Conservation (phyloP, 2,113 vertebrate species). For the Motacilla tschutschensis region DNA sequence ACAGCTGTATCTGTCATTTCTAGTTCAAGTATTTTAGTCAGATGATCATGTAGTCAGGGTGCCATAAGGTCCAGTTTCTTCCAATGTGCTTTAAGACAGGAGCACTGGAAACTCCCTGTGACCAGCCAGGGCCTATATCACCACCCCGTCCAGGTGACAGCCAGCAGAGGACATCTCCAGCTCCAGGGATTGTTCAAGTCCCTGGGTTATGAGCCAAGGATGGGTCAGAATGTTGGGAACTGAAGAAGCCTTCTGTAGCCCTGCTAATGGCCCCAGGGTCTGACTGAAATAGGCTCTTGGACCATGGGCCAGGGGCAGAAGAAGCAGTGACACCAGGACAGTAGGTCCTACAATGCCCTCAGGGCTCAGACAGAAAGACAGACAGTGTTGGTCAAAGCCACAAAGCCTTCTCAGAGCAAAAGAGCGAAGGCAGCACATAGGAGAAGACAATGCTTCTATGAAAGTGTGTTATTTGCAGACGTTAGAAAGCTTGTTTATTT, state of each 20-base stretch:
- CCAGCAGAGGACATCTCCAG: neutral
- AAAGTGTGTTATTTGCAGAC: neutral
- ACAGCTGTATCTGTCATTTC: neutral
- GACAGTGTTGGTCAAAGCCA: neutral
- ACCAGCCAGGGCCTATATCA: neutral
- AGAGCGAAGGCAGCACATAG: neutral
- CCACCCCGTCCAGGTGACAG: accelerated
- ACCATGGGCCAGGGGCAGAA: accelerated
- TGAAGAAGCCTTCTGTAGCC: neutral
- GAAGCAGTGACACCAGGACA: neutral
- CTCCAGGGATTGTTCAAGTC: accelerated
- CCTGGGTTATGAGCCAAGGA: neutral
- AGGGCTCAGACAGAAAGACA: accelerated
- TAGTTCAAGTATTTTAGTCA: neutral
- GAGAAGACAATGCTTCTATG: neutral
- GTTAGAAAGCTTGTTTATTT: neutral
- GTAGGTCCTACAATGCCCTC: accelerated
- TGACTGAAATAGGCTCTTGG: neutral
- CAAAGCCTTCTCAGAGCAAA: neutral
- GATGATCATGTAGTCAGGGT: neutral
- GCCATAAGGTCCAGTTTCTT: neutral
- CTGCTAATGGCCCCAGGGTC: too few species aligned
- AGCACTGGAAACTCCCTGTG: accelerated
- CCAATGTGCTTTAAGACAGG: accelerated
- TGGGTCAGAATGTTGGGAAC: accelerated